Evolutionary conservation across 2,888 invertebrate genomes (phyloP).

Genomic region (Melanophora roralis): DNA sequence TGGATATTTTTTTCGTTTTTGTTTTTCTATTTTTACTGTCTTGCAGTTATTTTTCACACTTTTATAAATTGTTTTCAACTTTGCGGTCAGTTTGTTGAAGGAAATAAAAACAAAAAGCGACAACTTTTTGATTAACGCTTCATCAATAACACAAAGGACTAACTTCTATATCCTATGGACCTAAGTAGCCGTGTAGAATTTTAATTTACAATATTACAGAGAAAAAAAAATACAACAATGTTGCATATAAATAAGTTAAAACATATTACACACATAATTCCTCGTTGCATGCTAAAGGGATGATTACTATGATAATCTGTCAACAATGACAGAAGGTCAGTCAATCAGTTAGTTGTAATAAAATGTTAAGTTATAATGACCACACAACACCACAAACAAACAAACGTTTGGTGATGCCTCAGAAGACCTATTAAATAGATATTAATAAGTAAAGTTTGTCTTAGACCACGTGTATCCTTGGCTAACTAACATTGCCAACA

Average conservation of each 20-base stretch:
- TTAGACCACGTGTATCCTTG: neutral
- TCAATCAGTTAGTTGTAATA: conserved; percentile 20
- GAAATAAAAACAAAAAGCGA: conserved; percentile 3
- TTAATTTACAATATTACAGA: conserved; percentile 40
- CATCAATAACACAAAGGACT: conserved; percentile 28
- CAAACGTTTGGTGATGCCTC: neutral
- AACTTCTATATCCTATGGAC: neutral
- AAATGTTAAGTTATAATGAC: conserved; percentile 30
- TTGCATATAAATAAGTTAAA: conserved; percentile 55
- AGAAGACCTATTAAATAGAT: conserved; percentile 54
- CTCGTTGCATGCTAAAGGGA: neutral
- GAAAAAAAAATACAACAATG: neutral
- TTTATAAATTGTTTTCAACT: conserved; percentile 14
- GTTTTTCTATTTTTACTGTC: conserved; percentile 10
- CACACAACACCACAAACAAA: conserved; percentile 33
- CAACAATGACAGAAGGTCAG: conserved; percentile 55
- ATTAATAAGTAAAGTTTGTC: conserved; percentile 57
- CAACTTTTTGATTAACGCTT: conserved; percentile 44
- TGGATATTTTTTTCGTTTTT: conserved; percentile 58
- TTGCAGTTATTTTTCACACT: conserved; percentile 31
- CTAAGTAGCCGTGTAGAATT: conserved; percentile 40
- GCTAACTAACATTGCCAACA: conserved; percentile 37
- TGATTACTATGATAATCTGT: conserved; percentile 56
- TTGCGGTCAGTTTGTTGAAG: conserved; percentile 46
- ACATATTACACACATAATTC: neutral